phyloP scores from a whole-genome alignment of 2,113 vertebrate genomes.

The Gymnorhina tibicen region DNA sequence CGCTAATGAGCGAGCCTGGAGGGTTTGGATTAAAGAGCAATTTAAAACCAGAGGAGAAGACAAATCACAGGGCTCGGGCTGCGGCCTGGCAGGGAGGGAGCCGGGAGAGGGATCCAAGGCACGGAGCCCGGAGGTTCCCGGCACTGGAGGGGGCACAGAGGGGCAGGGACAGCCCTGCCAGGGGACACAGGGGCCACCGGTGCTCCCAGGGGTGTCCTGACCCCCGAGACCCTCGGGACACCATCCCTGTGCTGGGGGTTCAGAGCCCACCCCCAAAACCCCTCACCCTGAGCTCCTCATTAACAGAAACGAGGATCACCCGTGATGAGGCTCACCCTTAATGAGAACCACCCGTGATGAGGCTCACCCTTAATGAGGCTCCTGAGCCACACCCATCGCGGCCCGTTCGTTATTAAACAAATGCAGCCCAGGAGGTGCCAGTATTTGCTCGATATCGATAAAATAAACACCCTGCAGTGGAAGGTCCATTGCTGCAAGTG shows the following conservation, averaged over 20 bases:
- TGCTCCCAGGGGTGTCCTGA: neutral
- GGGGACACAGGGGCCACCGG: neutral
- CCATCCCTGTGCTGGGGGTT: neutral
- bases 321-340: too few relatives aligned
- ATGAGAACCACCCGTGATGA: neutral
- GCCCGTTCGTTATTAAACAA: neutral
- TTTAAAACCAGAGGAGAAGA: neutral
- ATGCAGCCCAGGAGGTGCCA: neutral
- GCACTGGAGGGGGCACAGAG: accelerated
- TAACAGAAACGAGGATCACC: accelerated
- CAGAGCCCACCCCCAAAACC: neutral
- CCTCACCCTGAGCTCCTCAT: accelerated
- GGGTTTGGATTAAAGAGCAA: neutral
- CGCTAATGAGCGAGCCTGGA: neutral
- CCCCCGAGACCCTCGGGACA: neutral
- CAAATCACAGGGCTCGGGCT: neutral
- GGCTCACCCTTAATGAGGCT: neutral
- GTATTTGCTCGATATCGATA: neutral
- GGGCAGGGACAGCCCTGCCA: neutral
- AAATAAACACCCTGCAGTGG: neutral
- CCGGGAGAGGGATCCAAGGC: neutral
- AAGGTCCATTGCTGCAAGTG: neutral
- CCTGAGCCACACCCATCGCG: accelerated
- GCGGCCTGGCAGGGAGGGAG: neutral
- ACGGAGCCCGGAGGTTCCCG: accelerated